These are phyloP conservation scores for Drosophila basisetae DNA, from an alignment of 2,888 invertebrate species.

Conservation along the genomic window DNA sequence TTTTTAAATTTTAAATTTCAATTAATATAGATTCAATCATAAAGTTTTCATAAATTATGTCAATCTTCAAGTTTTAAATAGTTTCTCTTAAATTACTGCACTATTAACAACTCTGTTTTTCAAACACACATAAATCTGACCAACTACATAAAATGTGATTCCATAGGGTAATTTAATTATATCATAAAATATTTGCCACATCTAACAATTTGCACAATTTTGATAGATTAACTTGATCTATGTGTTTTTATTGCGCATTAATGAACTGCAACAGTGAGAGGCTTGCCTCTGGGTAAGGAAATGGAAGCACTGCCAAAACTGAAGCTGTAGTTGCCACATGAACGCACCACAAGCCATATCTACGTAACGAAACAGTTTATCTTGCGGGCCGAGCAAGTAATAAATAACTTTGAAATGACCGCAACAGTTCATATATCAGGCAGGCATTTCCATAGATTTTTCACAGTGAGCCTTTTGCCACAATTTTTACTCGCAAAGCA, in stretches of 20 bases:
- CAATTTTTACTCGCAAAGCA: conserved; percentile 19
- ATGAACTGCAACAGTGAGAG: conserved; percentile 39
- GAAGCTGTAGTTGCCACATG: conserved; percentile 35
- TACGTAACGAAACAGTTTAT: conserved; percentile 47
- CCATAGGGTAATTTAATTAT: conserved; percentile 17
- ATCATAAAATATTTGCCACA: conserved; percentile 23
- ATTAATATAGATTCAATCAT: neutral
- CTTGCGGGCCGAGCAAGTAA: conserved; percentile 48
- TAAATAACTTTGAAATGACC: conserved; percentile 68
- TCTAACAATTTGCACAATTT: conserved; percentile 31
- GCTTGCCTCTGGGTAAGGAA: neutral
- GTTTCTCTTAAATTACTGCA: neutral
- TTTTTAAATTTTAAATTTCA: neutral
- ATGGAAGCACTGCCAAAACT: neutral
- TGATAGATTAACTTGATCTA: conserved; percentile 38
- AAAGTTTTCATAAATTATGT: neutral
- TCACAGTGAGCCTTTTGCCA: conserved; percentile 12
- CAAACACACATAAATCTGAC: neutral
- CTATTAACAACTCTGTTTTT: neutral
- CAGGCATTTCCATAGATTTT: conserved; percentile 57
- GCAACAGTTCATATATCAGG: conserved; percentile 67
- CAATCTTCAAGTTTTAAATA: neutral
- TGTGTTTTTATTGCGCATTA: conserved; percentile 43
- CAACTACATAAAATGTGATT: conserved; percentile 2
- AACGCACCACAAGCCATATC: conserved; percentile 44